These are phyloP conservation scores for Chlorocebus sabaeus DNA, from an alignment of 2,113 vertebrate genomes.

Conservation along the genomic window DNA sequence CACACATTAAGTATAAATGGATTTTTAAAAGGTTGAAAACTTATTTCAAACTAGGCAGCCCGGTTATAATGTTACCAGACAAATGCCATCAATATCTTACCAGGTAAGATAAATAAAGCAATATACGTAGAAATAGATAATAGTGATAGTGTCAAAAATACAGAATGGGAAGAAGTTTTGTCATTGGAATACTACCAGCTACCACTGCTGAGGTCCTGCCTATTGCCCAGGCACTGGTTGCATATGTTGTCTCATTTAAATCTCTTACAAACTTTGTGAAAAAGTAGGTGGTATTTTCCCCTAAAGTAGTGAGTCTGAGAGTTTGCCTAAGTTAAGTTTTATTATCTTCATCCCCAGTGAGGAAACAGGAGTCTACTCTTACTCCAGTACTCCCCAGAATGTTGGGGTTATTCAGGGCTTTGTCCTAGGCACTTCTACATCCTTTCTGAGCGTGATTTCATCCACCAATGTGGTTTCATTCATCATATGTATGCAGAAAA, in stretches of 20 bases:
- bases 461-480: neutral
- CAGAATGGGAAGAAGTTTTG: neutral
- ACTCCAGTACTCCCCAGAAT: neutral
- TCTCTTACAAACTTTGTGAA: neutral
- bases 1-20: neutral
- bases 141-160: neutral
- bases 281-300: neutral
- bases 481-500: neutral
- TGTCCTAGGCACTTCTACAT: neutral
- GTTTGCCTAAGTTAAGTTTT: neutral
- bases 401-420: neutral
- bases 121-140: neutral
- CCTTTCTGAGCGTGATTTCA: neutral
- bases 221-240: neutral
- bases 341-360: neutral
- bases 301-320: neutral
- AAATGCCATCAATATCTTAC: too few relatives aligned
- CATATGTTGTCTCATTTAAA: neutral
- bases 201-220: neutral
- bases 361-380: neutral
- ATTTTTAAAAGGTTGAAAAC: neutral
- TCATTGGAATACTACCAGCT: neutral
- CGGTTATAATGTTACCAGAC: neutral
- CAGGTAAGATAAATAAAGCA: neutral
- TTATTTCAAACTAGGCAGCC: neutral